Evolutionary conservation across 1,140 invertebrate genomes (phyloP), one percentile per base, ranked within the genome.

Genomic region (Drosophila nasuta): DNA sequence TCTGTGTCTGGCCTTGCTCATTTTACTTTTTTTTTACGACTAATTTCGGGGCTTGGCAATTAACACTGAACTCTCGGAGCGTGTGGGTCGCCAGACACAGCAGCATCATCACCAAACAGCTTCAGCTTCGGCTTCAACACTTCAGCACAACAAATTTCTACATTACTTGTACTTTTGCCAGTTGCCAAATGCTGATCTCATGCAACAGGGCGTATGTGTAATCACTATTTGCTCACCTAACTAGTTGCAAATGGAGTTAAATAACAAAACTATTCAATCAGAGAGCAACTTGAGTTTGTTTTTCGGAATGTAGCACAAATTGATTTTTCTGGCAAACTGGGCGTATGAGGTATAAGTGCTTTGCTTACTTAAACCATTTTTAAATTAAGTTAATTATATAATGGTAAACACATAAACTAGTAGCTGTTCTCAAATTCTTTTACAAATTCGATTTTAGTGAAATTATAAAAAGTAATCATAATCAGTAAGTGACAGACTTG

Each of bases 31-130:
- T 54, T 57, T 43, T 67, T 56, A 70, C 59, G 59, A 70, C 68
- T 67, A 35, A 43, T 73, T 85, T 83, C 48, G 73, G 81, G 74
- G 80, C 81, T 83, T 75, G 75, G 81, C 85, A 87, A 89, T 88
- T 88, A 89, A 80, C 82, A 88, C 83, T 88, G 82, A 87, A 82
- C 82, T 82, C 49, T 48, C 51, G 8, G 65, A 51, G 70, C 43
- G 69, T 87, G 85, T 88, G 83, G 81, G 75, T 72, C 70, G 77
- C 73, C 62, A 43, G 43, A 38, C 35, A 38, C 35, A 38, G 35
- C 56, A 58, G 46, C 60, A 76, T 17, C 59, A 64, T 35, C 46
- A 67, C 7, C 59, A 52, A 65, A 20, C 48, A 62, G 43, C 48
- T 65, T 28, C 28, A 56, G n/a, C 38, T 48, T 11, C 45, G 35